A percentile compares a stretch with the other conserved stretches of the same genome.
Conservation (phyloP, 1,140 invertebrate genomes). For the Eciton burchellii region DNA sequence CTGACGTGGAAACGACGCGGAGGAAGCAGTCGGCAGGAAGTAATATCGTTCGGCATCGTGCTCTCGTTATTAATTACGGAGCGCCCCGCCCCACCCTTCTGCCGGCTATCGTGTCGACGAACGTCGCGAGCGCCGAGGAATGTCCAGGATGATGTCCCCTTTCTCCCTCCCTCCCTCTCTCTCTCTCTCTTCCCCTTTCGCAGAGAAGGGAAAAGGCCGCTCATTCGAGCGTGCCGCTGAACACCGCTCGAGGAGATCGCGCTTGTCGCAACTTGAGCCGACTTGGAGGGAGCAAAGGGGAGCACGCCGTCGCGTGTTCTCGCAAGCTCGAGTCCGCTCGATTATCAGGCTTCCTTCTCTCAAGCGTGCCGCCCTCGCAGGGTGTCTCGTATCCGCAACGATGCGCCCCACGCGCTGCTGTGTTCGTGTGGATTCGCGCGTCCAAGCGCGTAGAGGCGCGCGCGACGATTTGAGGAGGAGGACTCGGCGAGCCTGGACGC, state of each 20-base stretch:
- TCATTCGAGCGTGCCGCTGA: conserved; percentile 21
- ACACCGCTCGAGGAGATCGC: conserved; percentile 34
- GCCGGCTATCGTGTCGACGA: neutral
- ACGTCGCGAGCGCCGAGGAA: neutral
- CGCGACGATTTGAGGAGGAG: conserved; percentile 74
- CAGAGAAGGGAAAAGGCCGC: neutral
- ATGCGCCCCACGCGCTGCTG: neutral
- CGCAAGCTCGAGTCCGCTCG: neutral
- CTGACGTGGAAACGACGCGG: conserved; percentile 27
- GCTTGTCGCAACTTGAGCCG: neutral
- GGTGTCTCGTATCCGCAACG: neutral
- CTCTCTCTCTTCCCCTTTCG: conserved; percentile 1
- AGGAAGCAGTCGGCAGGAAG: conserved; percentile 37
- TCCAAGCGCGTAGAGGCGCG: conserved; percentile 38
- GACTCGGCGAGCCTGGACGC: conserved; percentile 64
- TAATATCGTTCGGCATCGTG: conserved; percentile 49
- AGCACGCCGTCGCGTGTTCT: neutral
- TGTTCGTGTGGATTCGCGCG: conserved; percentile 1
- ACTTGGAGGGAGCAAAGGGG: neutral
- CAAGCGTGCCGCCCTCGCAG: conserved; percentile 17
- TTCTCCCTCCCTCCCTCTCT: conserved; percentile 11
- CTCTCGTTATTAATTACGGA: conserved; percentile 53
- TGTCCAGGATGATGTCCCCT: neutral
- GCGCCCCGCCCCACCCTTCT: no score
- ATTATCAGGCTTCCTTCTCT: conserved; percentile 28